Base-by-base conservation (phyloP, 2,113 vertebrate species). In the Orientallactaga bullata region DNA sequence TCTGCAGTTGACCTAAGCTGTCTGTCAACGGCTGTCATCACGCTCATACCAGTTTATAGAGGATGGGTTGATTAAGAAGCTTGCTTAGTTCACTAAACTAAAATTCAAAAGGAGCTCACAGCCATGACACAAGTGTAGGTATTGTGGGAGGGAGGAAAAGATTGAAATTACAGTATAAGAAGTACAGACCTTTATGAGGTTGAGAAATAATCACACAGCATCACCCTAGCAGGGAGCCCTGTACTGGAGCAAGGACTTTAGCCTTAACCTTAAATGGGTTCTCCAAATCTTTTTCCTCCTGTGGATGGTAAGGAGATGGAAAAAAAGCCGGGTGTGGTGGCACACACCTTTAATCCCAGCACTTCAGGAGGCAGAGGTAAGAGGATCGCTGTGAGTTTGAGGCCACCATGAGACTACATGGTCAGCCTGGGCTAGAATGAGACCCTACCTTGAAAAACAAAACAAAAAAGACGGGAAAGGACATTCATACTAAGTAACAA, bases 221-320 rank as follows among this genome's bases (percentile, higher is more conserved):
- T 11, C n/a, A 5, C 42, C 30, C 5, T n/a, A 37, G 24, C 35
- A 51, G 23, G 39, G 69, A 58, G 3, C 61, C 30, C 73, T 35
- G 47, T n/a, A 35, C 39, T 23, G 3, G 2, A 21, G 1, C 8
- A 10, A 76, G 17, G 47, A 63, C 21, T 24, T 87, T 0, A 0
- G 39, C 60, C 68, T 39, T 30, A 18, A 51, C 28, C 3, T 9
- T 11, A 35, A 92, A 23, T 18, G 66, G 83, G 55, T 16, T 35
- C 58, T 21, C 79, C 61, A 37, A 61, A 39, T 24, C 55, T 55
- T 55, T 39, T 74, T 84, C 42, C 78, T 77, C 60, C 7, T 51
- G 32, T 32, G 39, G 42, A 20, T 39, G 60, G 69, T 28, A 10
- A 74, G 66, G 42, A 42, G 60, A 30, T 66, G 20, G 60, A 61